phyloP scores from a whole-genome alignment of 2,888 invertebrate genomes.

The Campopleginae sp. region DNA sequence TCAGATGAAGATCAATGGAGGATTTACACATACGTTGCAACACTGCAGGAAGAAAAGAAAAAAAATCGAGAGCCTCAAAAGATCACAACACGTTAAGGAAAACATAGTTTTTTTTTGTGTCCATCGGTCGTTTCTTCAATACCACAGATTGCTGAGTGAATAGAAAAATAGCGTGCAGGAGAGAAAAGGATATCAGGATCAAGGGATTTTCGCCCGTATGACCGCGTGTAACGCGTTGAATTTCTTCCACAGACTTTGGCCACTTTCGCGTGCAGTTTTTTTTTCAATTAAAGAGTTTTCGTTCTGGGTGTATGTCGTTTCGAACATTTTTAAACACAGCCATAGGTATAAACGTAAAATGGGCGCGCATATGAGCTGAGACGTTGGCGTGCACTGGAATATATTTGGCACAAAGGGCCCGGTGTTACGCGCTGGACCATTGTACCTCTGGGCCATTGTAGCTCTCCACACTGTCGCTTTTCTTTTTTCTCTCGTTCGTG shows the following conservation, averaged over 20 bases:
- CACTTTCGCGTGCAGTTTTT: slow-evolving; percentile 45
- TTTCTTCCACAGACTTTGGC: slow-evolving; percentile 28
- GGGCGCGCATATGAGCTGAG: background rate
- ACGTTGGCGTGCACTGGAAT: slow-evolving; percentile 40
- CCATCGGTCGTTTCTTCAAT: slow-evolving; percentile 5
- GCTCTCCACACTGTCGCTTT: slow-evolving; percentile 16
- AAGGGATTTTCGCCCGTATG: slow-evolving; percentile 38
- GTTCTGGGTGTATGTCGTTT: background rate
- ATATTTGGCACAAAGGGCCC: slow-evolving; percentile 75
- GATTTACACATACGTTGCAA: slow-evolving; percentile 7
- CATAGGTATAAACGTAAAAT: background rate
- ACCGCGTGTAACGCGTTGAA: background rate
- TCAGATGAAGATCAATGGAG: slow-evolving; percentile 31
- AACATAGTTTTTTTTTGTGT: slow-evolving; percentile 19
- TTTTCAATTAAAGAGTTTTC: slow-evolving; percentile 35
- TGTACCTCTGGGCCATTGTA: slow-evolving; percentile 43
- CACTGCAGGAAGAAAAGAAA: slow-evolving; percentile 30
- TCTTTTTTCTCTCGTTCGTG: slow-evolving; percentile 36
- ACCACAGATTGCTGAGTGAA: slow-evolving; percentile 21
- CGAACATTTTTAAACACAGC: background rate
- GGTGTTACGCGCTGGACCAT: slow-evolving; percentile 71
- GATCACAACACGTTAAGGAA: background rate
- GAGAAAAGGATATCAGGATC: slow-evolving; percentile 42
- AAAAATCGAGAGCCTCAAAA: background rate
- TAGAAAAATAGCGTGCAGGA: slow-evolving; percentile 19